phyloP scores from a whole-genome alignment of 2,888 invertebrate genomes.

The Allolobophora icterica region DNA sequence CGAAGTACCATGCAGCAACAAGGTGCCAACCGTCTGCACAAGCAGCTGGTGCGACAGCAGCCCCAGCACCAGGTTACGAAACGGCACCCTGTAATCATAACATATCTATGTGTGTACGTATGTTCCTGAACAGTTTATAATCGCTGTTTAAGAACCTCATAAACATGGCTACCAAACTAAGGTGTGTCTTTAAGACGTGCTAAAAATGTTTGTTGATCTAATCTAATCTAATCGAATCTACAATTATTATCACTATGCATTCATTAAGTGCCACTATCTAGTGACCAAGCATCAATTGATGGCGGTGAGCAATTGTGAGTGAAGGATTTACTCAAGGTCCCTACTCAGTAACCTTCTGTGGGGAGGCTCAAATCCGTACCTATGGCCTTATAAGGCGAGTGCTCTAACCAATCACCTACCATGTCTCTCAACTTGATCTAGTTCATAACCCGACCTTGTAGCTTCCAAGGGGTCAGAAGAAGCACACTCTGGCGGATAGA shows the following conservation, averaged over 20 bases:
- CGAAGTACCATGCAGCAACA: slow-evolving; percentile 79
- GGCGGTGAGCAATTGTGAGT: too few species aligned
- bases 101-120: not conserved
- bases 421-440: not conserved
- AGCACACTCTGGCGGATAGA: slow-evolving; percentile 73
- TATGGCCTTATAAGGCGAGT: too few species aligned
- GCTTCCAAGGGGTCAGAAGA: slow-evolving; percentile 4
- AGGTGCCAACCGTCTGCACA: slow-evolving; percentile 85
- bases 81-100: slow-evolving; percentile 74
- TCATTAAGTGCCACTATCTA: not conserved
- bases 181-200: not conserved
- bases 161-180: not conserved
- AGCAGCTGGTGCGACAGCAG: slow-evolving; percentile 90
- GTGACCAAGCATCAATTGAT: too few species aligned
- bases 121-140: not conserved
- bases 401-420: too few species aligned
- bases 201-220: not conserved
- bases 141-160: not conserved
- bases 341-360: too few species aligned
- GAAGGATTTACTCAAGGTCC: too few species aligned
- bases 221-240: not conserved
- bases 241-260: not conserved
- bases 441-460: not conserved
- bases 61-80: slow-evolving; percentile 85
- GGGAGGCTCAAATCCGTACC: too few species aligned